A percentile compares a stretch with the other conserved stretches of the same genome.
These are phyloP conservation scores for Patagioenas fasciata DNA, from an alignment of 2,113 vertebrate species.

Conservation along the genomic window DNA sequence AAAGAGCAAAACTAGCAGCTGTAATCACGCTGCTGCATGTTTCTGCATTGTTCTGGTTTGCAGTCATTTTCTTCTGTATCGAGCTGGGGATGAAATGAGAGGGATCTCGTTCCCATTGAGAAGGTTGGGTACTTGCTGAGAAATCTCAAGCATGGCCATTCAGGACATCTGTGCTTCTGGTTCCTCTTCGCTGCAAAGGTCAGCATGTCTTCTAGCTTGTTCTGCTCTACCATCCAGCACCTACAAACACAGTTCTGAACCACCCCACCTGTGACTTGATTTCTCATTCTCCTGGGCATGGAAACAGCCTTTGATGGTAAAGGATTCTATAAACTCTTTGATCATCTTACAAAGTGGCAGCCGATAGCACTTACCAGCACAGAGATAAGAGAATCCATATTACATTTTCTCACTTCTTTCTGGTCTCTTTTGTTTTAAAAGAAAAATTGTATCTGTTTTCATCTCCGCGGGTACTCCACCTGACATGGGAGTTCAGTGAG, in stretches of 20 bases:
- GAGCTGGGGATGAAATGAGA: neutral
- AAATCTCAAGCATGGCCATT: fast-evolving
- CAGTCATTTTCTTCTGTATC: neutral
- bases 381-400: neutral
- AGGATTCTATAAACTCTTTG: neutral
- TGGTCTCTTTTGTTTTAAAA: neutral
- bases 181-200: neutral
- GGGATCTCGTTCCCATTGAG: neutral
- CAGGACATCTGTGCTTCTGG: neutral
- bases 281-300: neutral
- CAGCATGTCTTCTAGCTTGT: neutral
- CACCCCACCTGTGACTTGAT: neutral
- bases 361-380: neutral
- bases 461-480: neutral
- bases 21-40: neutral
- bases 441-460: neutral
- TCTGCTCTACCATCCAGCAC: neutral
- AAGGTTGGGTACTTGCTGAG: neutral
- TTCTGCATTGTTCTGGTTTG: neutral
- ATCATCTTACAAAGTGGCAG: neutral
- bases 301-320: neutral
- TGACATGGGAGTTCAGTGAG: neutral
- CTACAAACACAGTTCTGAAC: neutral
- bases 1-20: neutral
- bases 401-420: neutral